Percentiles rank a stretch among this genome's conserved stretches.
Conservation (phyloP, 2,797 vertebrate species). For the Phalanger gymnotis region DNA sequence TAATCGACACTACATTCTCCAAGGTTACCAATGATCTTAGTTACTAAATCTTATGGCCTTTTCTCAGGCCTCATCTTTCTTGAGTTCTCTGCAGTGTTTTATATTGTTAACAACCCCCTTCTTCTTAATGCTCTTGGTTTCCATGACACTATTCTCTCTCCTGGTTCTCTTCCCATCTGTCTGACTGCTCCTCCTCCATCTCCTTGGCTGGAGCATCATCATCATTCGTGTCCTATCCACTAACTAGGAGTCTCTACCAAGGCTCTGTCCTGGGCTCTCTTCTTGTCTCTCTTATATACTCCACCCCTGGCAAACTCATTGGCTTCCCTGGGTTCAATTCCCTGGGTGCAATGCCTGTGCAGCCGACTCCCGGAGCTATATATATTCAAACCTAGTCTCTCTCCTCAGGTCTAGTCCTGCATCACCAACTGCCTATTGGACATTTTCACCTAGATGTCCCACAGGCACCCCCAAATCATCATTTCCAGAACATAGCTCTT, state of each 20-base stretch:
- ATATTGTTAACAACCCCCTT: background rate
- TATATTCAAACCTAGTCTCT: background rate
- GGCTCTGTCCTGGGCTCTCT: background rate
- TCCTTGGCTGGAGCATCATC: background rate
- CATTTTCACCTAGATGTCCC: background rate
- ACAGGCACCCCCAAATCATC: background rate
- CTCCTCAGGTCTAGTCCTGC: background rate
- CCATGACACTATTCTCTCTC: background rate
- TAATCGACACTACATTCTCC: background rate
- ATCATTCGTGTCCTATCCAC: background rate
- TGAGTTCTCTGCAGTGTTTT: background rate
- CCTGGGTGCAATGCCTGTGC: background rate
- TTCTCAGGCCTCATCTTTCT: background rate
- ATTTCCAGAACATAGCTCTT: background rate
- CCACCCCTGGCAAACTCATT: background rate
- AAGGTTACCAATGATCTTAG: background rate
- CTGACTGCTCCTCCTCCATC: background rate
- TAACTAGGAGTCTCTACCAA: background rate
- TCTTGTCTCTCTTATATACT: background rate
- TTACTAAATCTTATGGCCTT: background rate
- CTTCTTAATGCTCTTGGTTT: background rate
- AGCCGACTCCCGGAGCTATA: background rate
- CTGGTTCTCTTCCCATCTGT: background rate
- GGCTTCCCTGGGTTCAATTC: background rate
- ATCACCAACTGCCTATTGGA: background rate